These are phyloP conservation scores for Asarcornis scutulata DNA, from an alignment of 2,113 vertebrate genomes.

Conservation along the genomic window DNA sequence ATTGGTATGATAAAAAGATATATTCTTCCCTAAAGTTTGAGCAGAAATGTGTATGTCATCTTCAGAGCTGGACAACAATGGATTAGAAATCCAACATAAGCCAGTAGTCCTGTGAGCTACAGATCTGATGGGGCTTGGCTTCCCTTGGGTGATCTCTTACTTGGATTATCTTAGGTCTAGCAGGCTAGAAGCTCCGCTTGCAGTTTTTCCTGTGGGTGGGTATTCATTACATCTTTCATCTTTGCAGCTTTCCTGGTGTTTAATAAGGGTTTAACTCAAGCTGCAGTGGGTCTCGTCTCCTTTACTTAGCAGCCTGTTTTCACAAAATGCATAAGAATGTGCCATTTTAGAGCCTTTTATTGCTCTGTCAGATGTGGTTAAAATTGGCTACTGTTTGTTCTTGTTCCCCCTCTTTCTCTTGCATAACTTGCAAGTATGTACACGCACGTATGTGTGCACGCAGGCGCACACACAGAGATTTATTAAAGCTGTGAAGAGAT, in stretches of 20 bases:
- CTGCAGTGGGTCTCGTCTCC: not conserved
- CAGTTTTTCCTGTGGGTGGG: conserved; percentile 8
- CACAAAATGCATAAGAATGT: not conserved
- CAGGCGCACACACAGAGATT: not conserved
- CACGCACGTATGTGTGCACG: not conserved
- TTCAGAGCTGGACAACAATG: not conserved
- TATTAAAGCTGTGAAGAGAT: not conserved
- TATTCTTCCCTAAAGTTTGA: not conserved
- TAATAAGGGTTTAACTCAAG: conserved; percentile 10
- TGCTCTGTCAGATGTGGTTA: conserved; percentile 49
- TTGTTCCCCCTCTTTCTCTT: not conserved
- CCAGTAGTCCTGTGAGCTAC: not conserved
- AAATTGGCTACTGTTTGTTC: conserved; percentile 22
- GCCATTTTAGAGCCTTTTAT: conserved; percentile 7
- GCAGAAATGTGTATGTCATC: not conserved
- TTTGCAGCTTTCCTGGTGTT: not conserved
- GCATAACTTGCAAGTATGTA: not conserved
- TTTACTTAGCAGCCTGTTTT: conserved; percentile 10
- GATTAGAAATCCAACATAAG: not conserved
- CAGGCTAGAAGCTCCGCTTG: not conserved
- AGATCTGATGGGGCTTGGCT: not conserved
- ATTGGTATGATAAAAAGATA: not conserved
- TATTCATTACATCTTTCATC: not conserved
- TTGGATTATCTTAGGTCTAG: conserved; percentile 4
- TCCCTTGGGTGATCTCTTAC: not conserved